Evolutionary conservation across 2,888 invertebrate genomes (phyloP), one percentile per base, ranked within the genome.

Genomic region (Caenorhabditis sp.): DNA sequence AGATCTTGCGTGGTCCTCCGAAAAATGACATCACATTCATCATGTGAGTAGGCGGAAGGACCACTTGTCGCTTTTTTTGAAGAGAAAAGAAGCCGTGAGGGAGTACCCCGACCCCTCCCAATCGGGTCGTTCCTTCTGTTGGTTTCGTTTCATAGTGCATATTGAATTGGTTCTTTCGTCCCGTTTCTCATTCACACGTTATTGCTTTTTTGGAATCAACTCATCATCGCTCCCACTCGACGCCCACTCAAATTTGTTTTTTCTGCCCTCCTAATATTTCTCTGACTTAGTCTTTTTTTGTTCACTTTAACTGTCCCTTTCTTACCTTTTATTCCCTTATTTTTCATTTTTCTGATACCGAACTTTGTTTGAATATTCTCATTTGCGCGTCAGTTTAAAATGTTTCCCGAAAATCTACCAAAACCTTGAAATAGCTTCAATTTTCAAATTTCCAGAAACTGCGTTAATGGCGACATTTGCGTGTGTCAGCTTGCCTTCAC

Each of bases 41-140:
- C 60, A 76, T 67, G 65, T 60, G 76, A 76, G 76, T 67, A 60
- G 76, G 76, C 67, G 76, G 61, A 76, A 76, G 76, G 76, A 76
- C 76, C 76, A 67, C 76, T 76, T 47, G 47, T 47, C 47, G 47
- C 47, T 47, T 47, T 47, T 47, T 47, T 47, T n/a, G n/a, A n/a
- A n/a, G 47, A 47, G 47, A n/a, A n/a, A 47, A 20, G 5, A 18
- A 47, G 18, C n/a, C 4, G 40, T n/a, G 47, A n/a, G 47, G 47
- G 47, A n/a, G n/a, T n/a, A n/a, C n/a, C n/a, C n/a, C n/a, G n/a
- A n/a, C n/a, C n/a, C n/a, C n/a, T 35, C 37, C 62, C 20, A 24
- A 24, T 47, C 32, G 11, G 47, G n/a, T 47, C 47, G 18, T 47
- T 47, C 47, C 5, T 32, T 32, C 5, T 32, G 32, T 32, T 32